phyloP scores from a whole-genome alignment of 2,888 invertebrate species.

The Macaria notata region DNA sequence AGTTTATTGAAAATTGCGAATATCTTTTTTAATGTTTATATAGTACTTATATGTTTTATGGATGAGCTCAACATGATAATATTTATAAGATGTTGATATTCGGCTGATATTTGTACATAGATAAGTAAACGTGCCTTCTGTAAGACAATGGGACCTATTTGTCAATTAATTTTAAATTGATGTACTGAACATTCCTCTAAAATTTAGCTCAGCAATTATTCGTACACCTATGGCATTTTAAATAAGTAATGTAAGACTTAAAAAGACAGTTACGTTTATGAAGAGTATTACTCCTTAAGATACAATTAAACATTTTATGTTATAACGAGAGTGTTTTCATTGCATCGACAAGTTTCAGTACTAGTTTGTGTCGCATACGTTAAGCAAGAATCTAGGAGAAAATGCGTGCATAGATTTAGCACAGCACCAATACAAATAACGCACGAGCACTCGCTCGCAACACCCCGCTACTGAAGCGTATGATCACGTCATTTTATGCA shows the following conservation, averaged over 20 bases:
- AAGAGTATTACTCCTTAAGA: conserved; percentile 72
- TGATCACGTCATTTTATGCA: neutral
- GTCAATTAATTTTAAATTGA: conserved; percentile 62
- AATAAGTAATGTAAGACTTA: conserved; percentile 36
- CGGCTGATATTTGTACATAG: conserved; percentile 34
- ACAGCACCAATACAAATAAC: conserved; percentile 7
- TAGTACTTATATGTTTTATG: conserved; percentile 38
- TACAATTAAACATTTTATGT: conserved; percentile 69
- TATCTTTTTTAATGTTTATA: conserved; percentile 34
- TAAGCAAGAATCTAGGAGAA: conserved; percentile 2
- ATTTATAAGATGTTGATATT: conserved; percentile 50
- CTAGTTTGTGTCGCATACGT: neutral
- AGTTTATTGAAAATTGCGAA: conserved; percentile 23
- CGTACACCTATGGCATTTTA: conserved; percentile 35
- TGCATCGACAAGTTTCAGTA: conserved; percentile 14
- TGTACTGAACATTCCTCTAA: conserved; percentile 76
- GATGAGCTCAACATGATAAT: conserved; percentile 47
- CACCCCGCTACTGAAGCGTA: conserved; percentile 1
- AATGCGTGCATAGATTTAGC: conserved; percentile 4
- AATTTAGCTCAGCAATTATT: conserved; percentile 57
- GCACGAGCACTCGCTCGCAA: conserved; percentile 10
- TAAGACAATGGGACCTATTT: conserved; percentile 62
- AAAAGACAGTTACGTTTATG: conserved; percentile 70
- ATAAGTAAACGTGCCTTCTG: conserved; percentile 62
- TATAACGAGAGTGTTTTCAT: conserved; percentile 39